Conservation (phyloP, 2,113 vertebrate genomes). For the Piliocolobus tephrosceles region DNA sequence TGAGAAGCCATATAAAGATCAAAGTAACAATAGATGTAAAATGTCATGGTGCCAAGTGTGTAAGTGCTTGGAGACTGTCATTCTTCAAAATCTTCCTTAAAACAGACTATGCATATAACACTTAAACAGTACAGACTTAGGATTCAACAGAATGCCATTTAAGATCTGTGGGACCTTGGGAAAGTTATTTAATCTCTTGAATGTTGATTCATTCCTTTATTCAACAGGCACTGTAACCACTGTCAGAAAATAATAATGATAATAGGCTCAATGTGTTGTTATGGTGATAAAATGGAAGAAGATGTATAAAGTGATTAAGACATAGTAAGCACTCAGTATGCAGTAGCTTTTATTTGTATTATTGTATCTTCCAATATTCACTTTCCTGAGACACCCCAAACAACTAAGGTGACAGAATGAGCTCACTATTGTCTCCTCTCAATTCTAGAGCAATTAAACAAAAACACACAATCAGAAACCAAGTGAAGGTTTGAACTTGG, state of each 20-base stretch:
- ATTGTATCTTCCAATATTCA: neutral
- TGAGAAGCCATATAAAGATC: neutral
- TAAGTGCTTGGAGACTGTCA: neutral
- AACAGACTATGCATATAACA: neutral
- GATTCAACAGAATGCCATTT: neutral
- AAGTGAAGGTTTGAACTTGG: neutral
- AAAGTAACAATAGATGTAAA: neutral
- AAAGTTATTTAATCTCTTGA: neutral
- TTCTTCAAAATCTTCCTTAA: constrained; percentile 32
- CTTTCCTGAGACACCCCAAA: neutral
- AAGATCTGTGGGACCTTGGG: neutral
- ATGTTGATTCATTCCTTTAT: neutral
- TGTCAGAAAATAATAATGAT: neutral
- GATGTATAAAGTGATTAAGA: neutral
- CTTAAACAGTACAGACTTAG: neutral
- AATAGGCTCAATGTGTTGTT: neutral
- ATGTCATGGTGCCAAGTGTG: neutral
- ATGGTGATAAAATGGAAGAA: neutral
- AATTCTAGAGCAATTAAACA: neutral
- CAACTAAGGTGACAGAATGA: neutral
- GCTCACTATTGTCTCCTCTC: neutral
- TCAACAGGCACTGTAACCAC: neutral
- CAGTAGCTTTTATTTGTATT: constrained; percentile 10
- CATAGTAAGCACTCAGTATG: neutral
- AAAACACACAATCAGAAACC: neutral